Percentiles rank a stretch among this genome's conserved stretches.
phyloP scores from a whole-genome alignment of 2,888 invertebrate species.

The Athripsodes cinereus region DNA sequence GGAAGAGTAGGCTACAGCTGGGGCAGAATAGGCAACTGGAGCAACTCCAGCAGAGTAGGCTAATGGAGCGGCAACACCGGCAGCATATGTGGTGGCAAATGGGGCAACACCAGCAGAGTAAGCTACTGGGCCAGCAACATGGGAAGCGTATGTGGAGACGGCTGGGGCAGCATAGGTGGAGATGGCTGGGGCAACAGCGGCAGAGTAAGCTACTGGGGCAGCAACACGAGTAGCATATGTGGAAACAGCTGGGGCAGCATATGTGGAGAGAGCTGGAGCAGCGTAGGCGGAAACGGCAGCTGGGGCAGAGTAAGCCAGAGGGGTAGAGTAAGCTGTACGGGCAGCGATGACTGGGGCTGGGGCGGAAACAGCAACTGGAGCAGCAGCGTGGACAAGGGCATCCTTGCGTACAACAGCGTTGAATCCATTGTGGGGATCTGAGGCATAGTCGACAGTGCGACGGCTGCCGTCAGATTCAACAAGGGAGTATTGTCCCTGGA shows the following conservation, averaged over 20 bases:
- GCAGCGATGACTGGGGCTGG: conserved; percentile 22
- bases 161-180: conserved; percentile 26
- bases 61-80: conserved; percentile 10
- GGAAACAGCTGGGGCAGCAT: conserved; percentile 27
- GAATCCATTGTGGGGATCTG: conserved; percentile 41
- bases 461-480: conserved; percentile 49
- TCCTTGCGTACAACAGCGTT: conserved; percentile 35
- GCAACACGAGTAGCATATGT: conserved; percentile 27
- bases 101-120: conserved; percentile 16
- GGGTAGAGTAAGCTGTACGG: conserved; percentile 25
- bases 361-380: conserved; percentile 14
- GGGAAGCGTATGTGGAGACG: conserved; percentile 20
- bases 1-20: background rate
- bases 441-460: conserved; percentile 50
- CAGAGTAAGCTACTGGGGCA: conserved; percentile 9
- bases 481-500: conserved; percentile 50
- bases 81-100: conserved; percentile 9
- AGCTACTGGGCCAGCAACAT: conserved; percentile 13
- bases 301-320: conserved; percentile 22
- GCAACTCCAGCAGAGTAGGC: conserved; percentile 26
- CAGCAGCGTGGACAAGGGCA: conserved; percentile 22
- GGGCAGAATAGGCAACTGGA: conserved; percentile 22
- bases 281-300: conserved; percentile 22
- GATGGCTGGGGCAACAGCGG: conserved; percentile 21
- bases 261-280: conserved; percentile 17